Base-by-base conservation (phyloP, 2,888 invertebrate genomes). In the Scrobipalpa atriplicella region DNA sequence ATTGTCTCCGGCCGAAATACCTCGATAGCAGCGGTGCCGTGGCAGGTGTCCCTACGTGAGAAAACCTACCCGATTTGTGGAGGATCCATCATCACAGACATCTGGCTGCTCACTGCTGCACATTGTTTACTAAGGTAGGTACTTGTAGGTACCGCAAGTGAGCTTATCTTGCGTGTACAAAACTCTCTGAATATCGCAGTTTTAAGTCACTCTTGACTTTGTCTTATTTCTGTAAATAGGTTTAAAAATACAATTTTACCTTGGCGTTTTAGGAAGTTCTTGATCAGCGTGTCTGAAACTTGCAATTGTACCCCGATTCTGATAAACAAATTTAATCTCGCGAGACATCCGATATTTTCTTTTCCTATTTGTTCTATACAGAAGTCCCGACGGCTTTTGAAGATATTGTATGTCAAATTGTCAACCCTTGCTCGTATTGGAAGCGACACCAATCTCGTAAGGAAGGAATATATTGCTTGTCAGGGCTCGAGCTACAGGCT, bases 1-100 rank as follows among this genome's bases (percentile, higher is more conserved):
- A 91, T 92, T 56, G 92, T 94, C n/a, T 87, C 90, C 0, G 94
- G 94, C 0, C 89, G 89, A 0, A 88, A 90, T 76, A 88, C 90
- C 0, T 93, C 91, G 0, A 94, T 94, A 69, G 81, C 84, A 0
- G 89, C 92, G 0, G 89, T 93, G 1, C 94, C 94, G 0, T 94
- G 94, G 88, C 94, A 94, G 76, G 89, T 93, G 16, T 94, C 94
- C 0, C 74, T 94, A 2, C 73, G 90, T 7, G 89, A 90, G 75
- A 84, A 85, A 71, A 85, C 85, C 0, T 84, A 81, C 68, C 93
- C 93, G n/a, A 90, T 90, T 68, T 94, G 94, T 66, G 94, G 94
- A 0, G 94, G 90, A 0, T 92, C 93, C 0, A 89, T 94, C 21
- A 70, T 94, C 76, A 92, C 90, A 0, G 85, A 84, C 19, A 72